Evolutionary conservation across 1,140 invertebrate genomes (phyloP).

Genomic region (Rhopalosiphum padi): DNA sequence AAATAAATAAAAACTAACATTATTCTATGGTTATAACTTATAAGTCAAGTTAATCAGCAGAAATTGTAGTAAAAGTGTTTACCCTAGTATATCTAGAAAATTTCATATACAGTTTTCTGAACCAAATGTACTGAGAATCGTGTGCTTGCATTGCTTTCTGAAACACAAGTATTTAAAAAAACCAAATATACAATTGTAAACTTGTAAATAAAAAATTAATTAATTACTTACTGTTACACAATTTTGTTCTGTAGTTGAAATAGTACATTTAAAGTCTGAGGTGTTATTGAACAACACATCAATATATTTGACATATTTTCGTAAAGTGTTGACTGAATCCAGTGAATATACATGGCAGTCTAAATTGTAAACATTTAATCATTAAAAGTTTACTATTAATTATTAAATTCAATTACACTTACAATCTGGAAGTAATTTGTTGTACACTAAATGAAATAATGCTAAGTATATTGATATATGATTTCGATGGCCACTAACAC

Average conservation of each 20-base stretch:
- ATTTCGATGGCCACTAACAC: constrained; percentile 89
- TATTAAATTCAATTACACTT: constrained; percentile 54
- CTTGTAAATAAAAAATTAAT: background rate
- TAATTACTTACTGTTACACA: constrained; percentile 61
- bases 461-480: constrained; percentile 85
- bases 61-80: constrained; percentile 81
- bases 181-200: background rate
- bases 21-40: constrained; percentile 65
- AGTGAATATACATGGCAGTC: constrained; percentile 82
- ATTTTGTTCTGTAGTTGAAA: constrained; percentile 64
- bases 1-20: constrained; percentile 9
- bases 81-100: constrained; percentile 92
- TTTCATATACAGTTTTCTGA: constrained; percentile 84
- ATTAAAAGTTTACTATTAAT: background rate
- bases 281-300: constrained; percentile 81
- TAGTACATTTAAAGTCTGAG: constrained; percentile 76
- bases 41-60: constrained; percentile 68
- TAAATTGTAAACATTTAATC: constrained; percentile 60
- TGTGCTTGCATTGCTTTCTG: constrained; percentile 82
- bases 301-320: constrained; percentile 86
- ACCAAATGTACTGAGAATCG: constrained; percentile 91
- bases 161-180: constrained; percentile 12
- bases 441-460: constrained; percentile 76
- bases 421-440: constrained; percentile 72
- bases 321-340: constrained; percentile 81